phyloP scores from a whole-genome alignment of 2,113 vertebrate genomes.

The Cranoglanis bouderius region DNA sequence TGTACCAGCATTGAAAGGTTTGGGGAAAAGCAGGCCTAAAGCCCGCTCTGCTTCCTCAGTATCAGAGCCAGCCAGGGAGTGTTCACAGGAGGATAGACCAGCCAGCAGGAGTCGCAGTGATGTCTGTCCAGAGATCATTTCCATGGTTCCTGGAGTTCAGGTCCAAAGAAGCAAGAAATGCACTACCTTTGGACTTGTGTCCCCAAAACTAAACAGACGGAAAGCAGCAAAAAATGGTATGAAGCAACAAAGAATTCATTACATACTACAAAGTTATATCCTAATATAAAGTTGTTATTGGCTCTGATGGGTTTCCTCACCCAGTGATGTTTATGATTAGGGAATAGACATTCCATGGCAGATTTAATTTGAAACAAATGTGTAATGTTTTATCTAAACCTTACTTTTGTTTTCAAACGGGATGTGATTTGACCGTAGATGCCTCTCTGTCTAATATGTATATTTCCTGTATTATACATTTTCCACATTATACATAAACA shows the following conservation, averaged over 20 bases:
- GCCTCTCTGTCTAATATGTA: background rate
- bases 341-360: background rate
- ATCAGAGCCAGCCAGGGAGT: slow-evolving; percentile 74
- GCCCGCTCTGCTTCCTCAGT: slow-evolving; percentile 68
- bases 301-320: background rate
- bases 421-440: slow-evolving; percentile 3
- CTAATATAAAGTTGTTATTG: background rate
- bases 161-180: slow-evolving; percentile 71
- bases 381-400: slow-evolving; percentile 6
- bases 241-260: slow-evolving; percentile 15
- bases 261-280: background rate
- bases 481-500: slow-evolving; percentile 33
- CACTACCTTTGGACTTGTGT: slow-evolving; percentile 66
- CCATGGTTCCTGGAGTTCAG: slow-evolving; percentile 57
- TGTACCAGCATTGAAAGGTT: slow-evolving; percentile 56
- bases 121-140: slow-evolving; percentile 67
- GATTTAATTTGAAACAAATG: slow-evolving; percentile 10
- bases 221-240: slow-evolving; percentile 79
- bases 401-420: slow-evolving; percentile 23
- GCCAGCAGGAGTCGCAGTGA: slow-evolving; percentile 69
- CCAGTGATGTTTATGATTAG: background rate
- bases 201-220: slow-evolving; percentile 69
- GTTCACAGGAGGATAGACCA: slow-evolving; percentile 71
- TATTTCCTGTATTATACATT: background rate
- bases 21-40: slow-evolving; percentile 69